Conservation (phyloP, 2,797 vertebrate genomes). For the Argyrosomus regius region DNA sequence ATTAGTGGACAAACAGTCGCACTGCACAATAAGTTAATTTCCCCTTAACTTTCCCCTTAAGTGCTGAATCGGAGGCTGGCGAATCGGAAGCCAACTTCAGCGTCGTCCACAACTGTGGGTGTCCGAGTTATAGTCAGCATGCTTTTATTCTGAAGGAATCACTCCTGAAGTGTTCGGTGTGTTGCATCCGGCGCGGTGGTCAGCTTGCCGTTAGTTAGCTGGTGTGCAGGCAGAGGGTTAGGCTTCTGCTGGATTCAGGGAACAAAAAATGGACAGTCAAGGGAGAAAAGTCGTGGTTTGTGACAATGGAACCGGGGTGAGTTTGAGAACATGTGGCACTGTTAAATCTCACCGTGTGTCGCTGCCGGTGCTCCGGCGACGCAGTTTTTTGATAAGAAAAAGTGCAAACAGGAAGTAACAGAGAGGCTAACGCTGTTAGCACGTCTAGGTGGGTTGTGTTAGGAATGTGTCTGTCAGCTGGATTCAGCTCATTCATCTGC, state of each 20-base stretch:
- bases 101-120: too few species aligned
- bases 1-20: too few species aligned
- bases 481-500: constrained; percentile 37
- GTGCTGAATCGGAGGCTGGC: too few species aligned
- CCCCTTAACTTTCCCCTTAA: too few species aligned
- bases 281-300: constrained; percentile 94
- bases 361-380: not conserved
- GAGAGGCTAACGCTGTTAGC: constrained; percentile 49
- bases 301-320: constrained; percentile 94
- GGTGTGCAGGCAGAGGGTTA: constrained; percentile 51
- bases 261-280: constrained; percentile 87
- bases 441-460: constrained; percentile 46
- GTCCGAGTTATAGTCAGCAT: too few species aligned
- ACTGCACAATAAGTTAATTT: too few species aligned
- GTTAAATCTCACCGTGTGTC: not conserved
- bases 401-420: constrained; percentile 74
- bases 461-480: constrained; percentile 74
- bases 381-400: constrained; percentile 23
- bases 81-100: too few species aligned
- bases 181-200: constrained; percentile 11
- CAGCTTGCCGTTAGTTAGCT: constrained; percentile 2
- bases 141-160: constrained; percentile 48
- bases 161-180: not conserved
- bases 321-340: constrained; percentile 58
- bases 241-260: constrained; percentile 59